A percentile compares a stretch with the other conserved stretches of the same genome.
phyloP scores from a whole-genome alignment of 2,888 invertebrate genomes.

The Nudaria mundana region DNA sequence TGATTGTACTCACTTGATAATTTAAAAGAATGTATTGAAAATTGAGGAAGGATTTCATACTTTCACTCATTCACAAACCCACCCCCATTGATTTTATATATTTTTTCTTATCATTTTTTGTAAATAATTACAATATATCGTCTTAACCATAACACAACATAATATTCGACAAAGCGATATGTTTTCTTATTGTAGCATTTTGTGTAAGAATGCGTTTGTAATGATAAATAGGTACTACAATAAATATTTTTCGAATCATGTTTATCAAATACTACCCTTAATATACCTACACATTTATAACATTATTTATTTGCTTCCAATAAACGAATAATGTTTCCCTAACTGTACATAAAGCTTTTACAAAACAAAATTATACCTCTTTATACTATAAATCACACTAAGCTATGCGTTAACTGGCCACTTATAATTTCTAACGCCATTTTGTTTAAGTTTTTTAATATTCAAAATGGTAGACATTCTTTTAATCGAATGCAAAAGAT shows the following conservation, averaged over 20 bases:
- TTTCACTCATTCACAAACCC: conserved; percentile 37
- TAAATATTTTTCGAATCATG: conserved; percentile 52
- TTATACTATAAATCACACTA: conserved; percentile 68
- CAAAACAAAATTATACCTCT: conserved; percentile 74
- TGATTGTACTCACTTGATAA: too few relatives aligned
- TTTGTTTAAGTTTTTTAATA: conserved; percentile 37
- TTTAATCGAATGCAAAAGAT: conserved; percentile 50
- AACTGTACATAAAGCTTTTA: conserved; percentile 77
- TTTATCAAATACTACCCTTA: conserved; percentile 77
- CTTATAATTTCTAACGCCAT: conserved; percentile 58
- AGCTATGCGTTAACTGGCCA: conserved; percentile 69
- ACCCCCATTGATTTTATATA: conserved; percentile 29
- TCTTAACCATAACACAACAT: conserved; percentile 47
- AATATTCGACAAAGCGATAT: conserved; percentile 75
- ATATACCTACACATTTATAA: conserved; percentile 68
- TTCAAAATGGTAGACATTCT: conserved; percentile 56
- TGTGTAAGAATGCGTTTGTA: conserved; percentile 62
- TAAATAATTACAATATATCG: conserved; percentile 57
- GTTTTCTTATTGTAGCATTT: conserved; percentile 77
- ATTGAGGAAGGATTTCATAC: conserved; percentile 36
- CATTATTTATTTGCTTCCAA: conserved; percentile 54
- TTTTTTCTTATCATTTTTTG: conserved; percentile 30
- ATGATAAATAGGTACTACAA: conserved; percentile 42
- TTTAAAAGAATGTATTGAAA: conserved; percentile 37
- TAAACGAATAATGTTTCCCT: conserved; percentile 64